phyloP scores from a whole-genome alignment of 2,888 invertebrate genomes.

The Epinotia demarniana region DNA sequence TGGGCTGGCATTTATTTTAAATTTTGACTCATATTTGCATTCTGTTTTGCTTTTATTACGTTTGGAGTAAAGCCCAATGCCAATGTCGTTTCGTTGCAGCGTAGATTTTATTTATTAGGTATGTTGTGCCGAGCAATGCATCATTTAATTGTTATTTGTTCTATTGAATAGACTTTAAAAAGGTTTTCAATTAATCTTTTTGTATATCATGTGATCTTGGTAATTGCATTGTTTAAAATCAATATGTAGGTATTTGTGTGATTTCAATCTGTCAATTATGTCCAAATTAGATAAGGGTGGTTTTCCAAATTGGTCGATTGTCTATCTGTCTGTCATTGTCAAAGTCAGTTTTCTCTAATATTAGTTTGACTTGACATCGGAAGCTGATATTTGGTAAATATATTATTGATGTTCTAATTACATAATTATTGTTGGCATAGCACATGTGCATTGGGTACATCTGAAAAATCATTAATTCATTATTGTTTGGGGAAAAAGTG shows the following conservation, averaged over 20 bases:
- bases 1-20: slow-evolving; percentile 28
- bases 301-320: too few species aligned
- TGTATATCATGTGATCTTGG: not conserved
- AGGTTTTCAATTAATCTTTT: not conserved
- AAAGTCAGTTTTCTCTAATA: not conserved
- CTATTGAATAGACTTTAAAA: not conserved
- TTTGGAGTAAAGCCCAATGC: not conserved
- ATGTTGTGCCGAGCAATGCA: not conserved
- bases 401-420: too few species aligned
- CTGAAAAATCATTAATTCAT: too few species aligned
- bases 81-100: not conserved
- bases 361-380: not conserved
- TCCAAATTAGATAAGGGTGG: not conserved
- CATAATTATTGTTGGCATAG: too few species aligned
- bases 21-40: slow-evolving; percentile 23
- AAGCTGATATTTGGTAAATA: not conserved
- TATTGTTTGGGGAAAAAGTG: too few species aligned
- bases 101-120: not conserved
- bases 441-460: too few species aligned
- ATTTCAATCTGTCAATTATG: not conserved
- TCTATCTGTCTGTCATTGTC: too few species aligned
- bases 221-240: not conserved
- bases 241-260: not conserved
- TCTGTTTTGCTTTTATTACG: not conserved
- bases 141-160: too few species aligned